Percentiles rank a stretch among this genome's conserved stretches.
phyloP scores from a whole-genome alignment of 2,797 vertebrate genomes.

The Eulemur rubriventer region DNA sequence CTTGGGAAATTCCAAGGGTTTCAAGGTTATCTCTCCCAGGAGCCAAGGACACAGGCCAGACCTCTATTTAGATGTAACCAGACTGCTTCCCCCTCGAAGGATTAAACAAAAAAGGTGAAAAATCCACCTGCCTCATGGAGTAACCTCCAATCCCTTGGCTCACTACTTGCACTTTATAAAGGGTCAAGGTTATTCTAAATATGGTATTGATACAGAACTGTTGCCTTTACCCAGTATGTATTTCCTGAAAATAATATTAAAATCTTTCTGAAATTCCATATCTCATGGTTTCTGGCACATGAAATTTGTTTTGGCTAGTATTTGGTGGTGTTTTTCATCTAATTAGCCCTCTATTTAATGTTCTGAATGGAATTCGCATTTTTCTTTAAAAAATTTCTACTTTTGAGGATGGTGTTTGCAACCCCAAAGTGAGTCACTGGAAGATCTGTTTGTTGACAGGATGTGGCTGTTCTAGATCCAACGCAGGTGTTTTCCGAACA shows the following conservation, averaged over 20 bases:
- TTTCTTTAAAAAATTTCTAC: neutral
- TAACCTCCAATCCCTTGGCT: neutral
- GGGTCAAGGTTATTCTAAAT: neutral
- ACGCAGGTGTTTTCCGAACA: slow-evolving; percentile 42
- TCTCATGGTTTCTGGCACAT: neutral
- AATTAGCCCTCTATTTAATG: neutral
- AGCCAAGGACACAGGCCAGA: neutral
- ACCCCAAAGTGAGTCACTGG: neutral
- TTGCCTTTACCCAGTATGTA: neutral
- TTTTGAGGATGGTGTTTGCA: neutral
- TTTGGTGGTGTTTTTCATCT: neutral
- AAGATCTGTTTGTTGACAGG: neutral
- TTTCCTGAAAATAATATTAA: slow-evolving; percentile 7
- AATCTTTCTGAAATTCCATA: neutral
- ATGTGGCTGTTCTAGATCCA: neutral
- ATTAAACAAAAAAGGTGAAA: neutral
- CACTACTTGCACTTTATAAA: neutral
- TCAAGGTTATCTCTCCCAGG: neutral
- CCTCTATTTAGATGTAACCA: neutral
- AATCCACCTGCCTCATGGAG: neutral
- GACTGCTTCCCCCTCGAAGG: neutral
- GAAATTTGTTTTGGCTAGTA: neutral
- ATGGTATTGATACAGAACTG: neutral
- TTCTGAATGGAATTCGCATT: neutral
- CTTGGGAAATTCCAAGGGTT: neutral